Percentiles rank a stretch among this genome's conserved stretches.
Evolutionary conservation across 1,140 invertebrate genomes (phyloP).

Genomic region (Leptoteleia sp.): DNA sequence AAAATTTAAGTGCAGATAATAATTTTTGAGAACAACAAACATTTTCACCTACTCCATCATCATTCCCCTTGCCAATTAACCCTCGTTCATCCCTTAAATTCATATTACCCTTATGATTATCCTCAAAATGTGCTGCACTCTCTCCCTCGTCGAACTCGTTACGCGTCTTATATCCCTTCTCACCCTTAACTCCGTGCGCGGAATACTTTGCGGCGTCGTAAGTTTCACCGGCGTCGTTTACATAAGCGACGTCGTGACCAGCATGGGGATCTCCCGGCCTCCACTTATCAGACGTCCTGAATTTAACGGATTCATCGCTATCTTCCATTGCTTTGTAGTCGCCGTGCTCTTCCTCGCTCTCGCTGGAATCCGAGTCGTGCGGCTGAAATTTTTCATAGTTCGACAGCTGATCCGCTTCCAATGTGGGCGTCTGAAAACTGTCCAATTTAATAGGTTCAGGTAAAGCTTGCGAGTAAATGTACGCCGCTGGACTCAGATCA

Average conservation of each 20-base stretch:
- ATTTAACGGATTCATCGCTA: constrained; percentile 24
- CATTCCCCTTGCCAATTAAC: no score
- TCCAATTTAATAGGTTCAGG: constrained; percentile 1
- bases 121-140: constrained; percentile 73
- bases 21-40: no score
- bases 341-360: constrained; percentile 18
- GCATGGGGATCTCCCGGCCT: constrained; percentile 29
- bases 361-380: neutral
- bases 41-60: no score
- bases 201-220: constrained; percentile 82
- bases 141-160: constrained; percentile 82
- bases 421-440: neutral
- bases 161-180: constrained; percentile 83
- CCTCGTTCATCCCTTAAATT: no score
- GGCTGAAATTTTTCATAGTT: constrained; percentile 1
- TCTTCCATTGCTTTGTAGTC: constrained; percentile 3
- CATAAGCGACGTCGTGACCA: constrained; percentile 66
- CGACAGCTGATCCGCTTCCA: neutral
- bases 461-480: constrained; percentile 3
- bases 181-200: constrained; percentile 81
- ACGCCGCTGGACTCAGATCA: constrained; percentile 11
- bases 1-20: no score
- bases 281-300: constrained; percentile 21
- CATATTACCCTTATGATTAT: constrained; percentile 69
- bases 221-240: constrained; percentile 81